phyloP scores from a whole-genome alignment of 2,797 vertebrate species.

The Alosa sapidissima region DNA sequence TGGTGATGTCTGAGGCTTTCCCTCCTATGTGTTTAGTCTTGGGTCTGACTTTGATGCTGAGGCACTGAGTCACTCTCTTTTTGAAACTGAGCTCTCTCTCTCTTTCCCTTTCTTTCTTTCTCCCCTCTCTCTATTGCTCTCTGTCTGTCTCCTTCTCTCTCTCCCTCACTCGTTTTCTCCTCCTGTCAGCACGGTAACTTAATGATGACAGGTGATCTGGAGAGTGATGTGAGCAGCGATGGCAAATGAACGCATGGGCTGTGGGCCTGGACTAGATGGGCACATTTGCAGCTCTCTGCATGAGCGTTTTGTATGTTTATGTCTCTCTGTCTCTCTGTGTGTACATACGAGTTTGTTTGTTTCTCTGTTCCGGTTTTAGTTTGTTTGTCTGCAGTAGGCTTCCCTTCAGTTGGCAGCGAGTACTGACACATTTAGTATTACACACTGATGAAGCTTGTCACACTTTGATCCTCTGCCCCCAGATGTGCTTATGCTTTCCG shows the following conservation, averaged over 20 bases:
- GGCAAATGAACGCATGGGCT: not conserved
- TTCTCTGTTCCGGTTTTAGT: not conserved
- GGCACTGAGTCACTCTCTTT: constrained; percentile 46
- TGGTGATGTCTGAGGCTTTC: not conserved
- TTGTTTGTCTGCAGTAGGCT: not conserved
- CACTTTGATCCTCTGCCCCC: not conserved
- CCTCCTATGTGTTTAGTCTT: constrained; percentile 40
- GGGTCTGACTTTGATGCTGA: constrained; percentile 51
- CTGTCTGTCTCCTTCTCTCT: not conserved
- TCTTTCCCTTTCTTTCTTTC: not conserved
- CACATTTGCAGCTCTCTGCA: not conserved
- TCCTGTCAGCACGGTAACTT: constrained; percentile 55
- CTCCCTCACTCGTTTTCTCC: constrained; percentile 41
- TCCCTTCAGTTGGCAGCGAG: not conserved
- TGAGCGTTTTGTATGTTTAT: not conserved
- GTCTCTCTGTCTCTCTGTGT: not conserved
- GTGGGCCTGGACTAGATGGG: not conserved
- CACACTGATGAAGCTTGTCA: not conserved
- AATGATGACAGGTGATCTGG: constrained; percentile 68
- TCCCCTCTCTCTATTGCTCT: not conserved
- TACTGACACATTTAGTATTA: not conserved
- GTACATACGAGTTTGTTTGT: not conserved
- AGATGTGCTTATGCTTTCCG: not conserved
- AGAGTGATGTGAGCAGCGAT: constrained; percentile 53
- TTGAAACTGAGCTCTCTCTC: not conserved